phyloP scores from a whole-genome alignment of 1,140 invertebrate genomes.

The Drosophila auraria region DNA sequence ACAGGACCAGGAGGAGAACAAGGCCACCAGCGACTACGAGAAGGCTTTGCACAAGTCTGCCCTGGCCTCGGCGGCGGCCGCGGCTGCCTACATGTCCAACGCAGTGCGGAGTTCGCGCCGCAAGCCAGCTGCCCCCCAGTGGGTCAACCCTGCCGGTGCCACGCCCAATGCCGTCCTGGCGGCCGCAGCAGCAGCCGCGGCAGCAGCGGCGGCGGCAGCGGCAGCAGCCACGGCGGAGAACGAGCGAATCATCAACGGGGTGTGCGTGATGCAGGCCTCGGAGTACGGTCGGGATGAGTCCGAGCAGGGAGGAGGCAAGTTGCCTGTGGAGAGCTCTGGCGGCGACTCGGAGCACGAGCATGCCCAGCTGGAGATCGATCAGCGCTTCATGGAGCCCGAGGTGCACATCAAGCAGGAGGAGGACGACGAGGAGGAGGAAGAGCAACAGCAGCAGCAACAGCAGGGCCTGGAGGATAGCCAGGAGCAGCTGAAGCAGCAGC shows the following conservation, averaged over 20 bases:
- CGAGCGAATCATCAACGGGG: conserved; percentile 95
- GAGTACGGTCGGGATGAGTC: conserved; percentile 93
- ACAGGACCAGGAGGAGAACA: conserved; percentile 81
- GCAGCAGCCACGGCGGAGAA: conserved; percentile 84
- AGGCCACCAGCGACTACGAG: conserved; percentile 86
- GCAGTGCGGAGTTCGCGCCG: conserved; percentile 86
- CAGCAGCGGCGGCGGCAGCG: conserved; percentile 13
- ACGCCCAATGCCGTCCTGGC: conserved; percentile 45
- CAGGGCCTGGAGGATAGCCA: conserved; percentile 3
- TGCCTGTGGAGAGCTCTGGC: conserved; percentile 85
- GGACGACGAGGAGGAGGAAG: conserved; percentile 69
- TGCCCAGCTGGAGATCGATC: conserved; percentile 66
- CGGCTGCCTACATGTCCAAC: conserved; percentile 74
- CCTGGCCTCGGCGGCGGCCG: conserved; percentile 62
- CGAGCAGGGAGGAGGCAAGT: conserved; percentile 87
- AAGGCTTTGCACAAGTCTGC: conserved; percentile 78
- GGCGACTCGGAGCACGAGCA: conserved; percentile 85
- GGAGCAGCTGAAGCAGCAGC: conserved; percentile 39
- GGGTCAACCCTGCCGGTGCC: conserved; percentile 93
- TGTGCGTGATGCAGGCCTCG: conserved; percentile 93
- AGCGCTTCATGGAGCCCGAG: conserved; percentile 79
- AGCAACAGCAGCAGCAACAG: background rate
- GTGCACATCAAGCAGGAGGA: conserved; percentile 82
- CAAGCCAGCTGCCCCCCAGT: conserved; percentile 97
- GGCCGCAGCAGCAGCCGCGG: conserved; percentile 14